Percentiles rank a stretch among this genome's conserved stretches.
These are phyloP conservation scores for Meganola albula DNA, from an alignment of 2,888 invertebrate species.

Conservation along the genomic window DNA sequence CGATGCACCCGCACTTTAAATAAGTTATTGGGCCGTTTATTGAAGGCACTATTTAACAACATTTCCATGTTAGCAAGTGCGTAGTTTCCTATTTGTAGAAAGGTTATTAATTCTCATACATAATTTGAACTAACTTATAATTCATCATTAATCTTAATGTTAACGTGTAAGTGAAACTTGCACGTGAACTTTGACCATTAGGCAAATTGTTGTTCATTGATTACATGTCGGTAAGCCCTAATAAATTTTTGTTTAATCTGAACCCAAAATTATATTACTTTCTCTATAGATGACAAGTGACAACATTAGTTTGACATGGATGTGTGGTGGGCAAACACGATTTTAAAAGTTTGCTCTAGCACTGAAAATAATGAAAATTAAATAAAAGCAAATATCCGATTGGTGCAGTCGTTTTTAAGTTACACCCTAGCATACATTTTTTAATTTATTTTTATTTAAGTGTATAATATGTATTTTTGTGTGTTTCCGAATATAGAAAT, in stretches of 20 bases:
- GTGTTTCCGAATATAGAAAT: no score
- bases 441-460: no score
- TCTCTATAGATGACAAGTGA: no score
- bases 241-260: constrained; percentile 1
- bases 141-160: constrained; percentile 62
- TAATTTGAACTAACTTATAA: constrained; percentile 48
- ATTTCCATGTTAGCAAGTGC: constrained; percentile 69
- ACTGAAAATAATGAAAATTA: no score
- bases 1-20: constrained; percentile 76
- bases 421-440: no score
- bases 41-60: constrained; percentile 73
- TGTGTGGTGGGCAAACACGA: no score
- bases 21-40: constrained; percentile 75
- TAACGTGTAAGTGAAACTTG: constrained; percentile 24
- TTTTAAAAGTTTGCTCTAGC: no score
- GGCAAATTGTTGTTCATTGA: constrained; percentile 22
- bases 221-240: constrained; percentile 9
- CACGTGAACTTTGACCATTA: constrained; percentile 22
- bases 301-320: no score
- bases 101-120: constrained; percentile 61
- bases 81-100: constrained; percentile 53
- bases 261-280: no score
- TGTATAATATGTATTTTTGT: no score
- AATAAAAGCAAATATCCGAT: no score
- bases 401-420: no score